Evolutionary conservation across 2,888 invertebrate species (phyloP).

Genomic region (Sesamia inferens): DNA sequence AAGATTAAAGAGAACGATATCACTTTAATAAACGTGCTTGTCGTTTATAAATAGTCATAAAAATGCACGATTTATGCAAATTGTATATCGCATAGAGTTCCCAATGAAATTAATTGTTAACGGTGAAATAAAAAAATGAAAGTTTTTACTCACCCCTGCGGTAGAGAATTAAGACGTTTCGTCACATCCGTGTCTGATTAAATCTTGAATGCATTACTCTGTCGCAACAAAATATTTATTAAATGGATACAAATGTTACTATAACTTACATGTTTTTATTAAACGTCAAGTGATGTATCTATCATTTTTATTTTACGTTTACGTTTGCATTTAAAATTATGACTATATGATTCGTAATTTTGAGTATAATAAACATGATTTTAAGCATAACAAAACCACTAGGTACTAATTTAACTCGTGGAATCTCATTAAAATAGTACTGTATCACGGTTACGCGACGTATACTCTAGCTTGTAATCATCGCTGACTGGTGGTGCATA

Average conservation of each 20-base stretch:
- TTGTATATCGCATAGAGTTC: constrained; percentile 60
- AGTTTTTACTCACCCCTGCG: constrained; percentile 62
- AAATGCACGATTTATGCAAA: constrained; percentile 68
- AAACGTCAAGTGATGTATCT: constrained; percentile 31
- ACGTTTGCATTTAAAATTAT: constrained; percentile 28
- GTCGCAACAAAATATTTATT: constrained; percentile 54
- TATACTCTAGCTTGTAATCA: constrained; percentile 24
- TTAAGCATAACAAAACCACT: constrained; percentile 27
- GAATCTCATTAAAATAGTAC: constrained; percentile 27
- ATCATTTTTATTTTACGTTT: constrained; percentile 32
- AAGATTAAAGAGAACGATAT: constrained; percentile 66
- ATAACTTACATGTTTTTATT: constrained; percentile 47
- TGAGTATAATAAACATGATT: constrained; percentile 31
- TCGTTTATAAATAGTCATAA: constrained; percentile 65
- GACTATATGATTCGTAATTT: constrained; percentile 32
- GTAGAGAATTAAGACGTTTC: constrained; percentile 61
- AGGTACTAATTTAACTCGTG: constrained; percentile 31
- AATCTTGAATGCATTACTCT: constrained; percentile 56
- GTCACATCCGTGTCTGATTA: constrained; percentile 64
- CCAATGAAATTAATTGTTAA: constrained; percentile 52
- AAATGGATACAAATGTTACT: constrained; percentile 43
- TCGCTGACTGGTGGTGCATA: constrained; percentile 1
- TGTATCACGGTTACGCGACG: constrained; percentile 11
- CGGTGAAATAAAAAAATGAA: constrained; percentile 65
- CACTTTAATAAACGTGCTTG: constrained; percentile 63